Conservation (phyloP, 1,140 invertebrate species). For the Chironomus tepperi region DNA sequence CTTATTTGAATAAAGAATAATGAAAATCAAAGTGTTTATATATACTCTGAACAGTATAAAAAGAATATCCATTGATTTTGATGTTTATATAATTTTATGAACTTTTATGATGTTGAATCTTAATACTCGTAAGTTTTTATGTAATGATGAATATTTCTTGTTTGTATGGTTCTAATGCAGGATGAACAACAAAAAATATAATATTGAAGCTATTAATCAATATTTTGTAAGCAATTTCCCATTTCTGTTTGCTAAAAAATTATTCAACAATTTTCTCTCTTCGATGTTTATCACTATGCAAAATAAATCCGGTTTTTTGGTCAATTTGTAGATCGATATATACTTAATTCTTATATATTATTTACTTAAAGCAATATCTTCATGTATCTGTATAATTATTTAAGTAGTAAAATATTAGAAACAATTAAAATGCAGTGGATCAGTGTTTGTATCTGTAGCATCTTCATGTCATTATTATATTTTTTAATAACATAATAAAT, state of each 20-base stretch:
- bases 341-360: not conserved
- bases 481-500: not conserved
- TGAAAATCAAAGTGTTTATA: no score
- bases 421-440: constrained; percentile 26
- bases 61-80: no score
- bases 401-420: not conserved
- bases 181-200: not conserved
- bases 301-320: not conserved
- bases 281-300: constrained; percentile 19
- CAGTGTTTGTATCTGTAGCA: constrained; percentile 27
- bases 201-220: not conserved
- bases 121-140: no score
- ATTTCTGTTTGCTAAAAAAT: not conserved
- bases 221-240: not conserved
- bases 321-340: not conserved
- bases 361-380: not conserved
- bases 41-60: no score
- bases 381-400: constrained; percentile 3
- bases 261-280: constrained; percentile 18
- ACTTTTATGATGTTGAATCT: no score
- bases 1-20: not conserved
- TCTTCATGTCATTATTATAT: not conserved
- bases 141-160: not conserved
- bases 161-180: not conserved
- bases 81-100: no score